Percentiles rank a stretch among this genome's conserved stretches.
Evolutionary conservation across 2,888 invertebrate species (phyloP).

Genomic region (Volucella inanis): DNA sequence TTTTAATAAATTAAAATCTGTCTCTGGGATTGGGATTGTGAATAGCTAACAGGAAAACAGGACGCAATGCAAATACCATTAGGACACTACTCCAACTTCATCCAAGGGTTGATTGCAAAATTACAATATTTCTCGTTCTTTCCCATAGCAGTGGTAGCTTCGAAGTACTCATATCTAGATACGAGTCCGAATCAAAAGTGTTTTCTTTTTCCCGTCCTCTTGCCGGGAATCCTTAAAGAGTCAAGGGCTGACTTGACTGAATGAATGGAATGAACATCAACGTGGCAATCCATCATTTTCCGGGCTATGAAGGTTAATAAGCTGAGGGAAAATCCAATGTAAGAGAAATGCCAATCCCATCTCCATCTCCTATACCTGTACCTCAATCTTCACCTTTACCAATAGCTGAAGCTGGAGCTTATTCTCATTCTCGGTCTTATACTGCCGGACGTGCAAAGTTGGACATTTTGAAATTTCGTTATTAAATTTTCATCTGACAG

Average conservation of each 20-base stretch:
- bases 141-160: constrained; percentile 17
- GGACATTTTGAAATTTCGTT: constrained; percentile 77
- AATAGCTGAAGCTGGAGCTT: constrained; percentile 4
- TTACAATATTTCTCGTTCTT: constrained; percentile 48
- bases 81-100: constrained; percentile 51
- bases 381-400: constrained; percentile 57
- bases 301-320: constrained; percentile 61
- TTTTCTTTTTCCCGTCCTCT: background rate
- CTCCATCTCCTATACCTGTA: constrained; percentile 34
- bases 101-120: constrained; percentile 39
- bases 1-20: constrained; percentile 78
- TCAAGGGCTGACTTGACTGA: constrained; percentile 35
- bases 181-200: constrained; percentile 33
- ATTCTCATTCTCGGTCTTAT: background rate
- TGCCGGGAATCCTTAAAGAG: background rate
- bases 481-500: constrained; percentile 77
- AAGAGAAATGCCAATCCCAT: constrained; percentile 27
- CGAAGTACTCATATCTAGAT: background rate
- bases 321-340: constrained; percentile 40
- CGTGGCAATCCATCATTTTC: constrained; percentile 69
- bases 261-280: constrained; percentile 46
- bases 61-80: constrained; percentile 76
- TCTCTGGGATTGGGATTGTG: constrained; percentile 68
- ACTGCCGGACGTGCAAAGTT: constrained; percentile 66
- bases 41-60: constrained; percentile 32